A percentile compares a stretch with the other conserved stretches of the same genome.
Evolutionary conservation across 2,113 vertebrate genomes (phyloP).

Genomic region (Mobula hypostoma): DNA sequence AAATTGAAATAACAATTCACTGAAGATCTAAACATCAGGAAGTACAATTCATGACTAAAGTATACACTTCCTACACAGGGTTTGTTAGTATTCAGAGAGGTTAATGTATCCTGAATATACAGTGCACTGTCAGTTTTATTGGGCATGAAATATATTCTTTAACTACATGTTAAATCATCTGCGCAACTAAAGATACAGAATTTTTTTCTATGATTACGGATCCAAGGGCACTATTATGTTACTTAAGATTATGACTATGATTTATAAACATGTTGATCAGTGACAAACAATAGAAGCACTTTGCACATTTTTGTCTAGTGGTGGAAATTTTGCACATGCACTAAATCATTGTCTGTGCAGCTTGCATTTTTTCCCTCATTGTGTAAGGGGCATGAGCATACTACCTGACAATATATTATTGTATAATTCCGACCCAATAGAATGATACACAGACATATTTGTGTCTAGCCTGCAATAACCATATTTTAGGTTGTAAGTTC

Average conservation of each 20-base stretch:
- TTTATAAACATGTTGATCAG: not conserved
- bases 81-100: not conserved
- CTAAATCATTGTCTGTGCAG: not conserved
- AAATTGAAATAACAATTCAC: not conserved
- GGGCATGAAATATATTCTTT: not conserved
- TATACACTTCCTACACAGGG: not conserved
- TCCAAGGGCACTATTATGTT: not conserved
- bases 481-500: not conserved
- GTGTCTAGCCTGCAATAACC: not conserved
- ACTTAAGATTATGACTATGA: not conserved
- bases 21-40: too few species aligned
- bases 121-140: not conserved
- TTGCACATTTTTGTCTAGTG: not conserved
- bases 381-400: not conserved
- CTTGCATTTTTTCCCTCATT: conserved; percentile 7
- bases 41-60: not conserved
- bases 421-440: not conserved
- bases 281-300: not conserved
- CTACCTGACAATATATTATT: not conserved
- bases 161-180: not conserved
- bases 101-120: not conserved
- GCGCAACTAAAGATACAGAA: not conserved
- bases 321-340: not conserved
- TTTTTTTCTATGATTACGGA: not conserved
- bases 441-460: not conserved